A percentile compares a stretch with the other conserved stretches of the same genome.
Evolutionary conservation across 2,797 vertebrate species (phyloP).

Genomic region (Propithecus deckenii): DNA sequence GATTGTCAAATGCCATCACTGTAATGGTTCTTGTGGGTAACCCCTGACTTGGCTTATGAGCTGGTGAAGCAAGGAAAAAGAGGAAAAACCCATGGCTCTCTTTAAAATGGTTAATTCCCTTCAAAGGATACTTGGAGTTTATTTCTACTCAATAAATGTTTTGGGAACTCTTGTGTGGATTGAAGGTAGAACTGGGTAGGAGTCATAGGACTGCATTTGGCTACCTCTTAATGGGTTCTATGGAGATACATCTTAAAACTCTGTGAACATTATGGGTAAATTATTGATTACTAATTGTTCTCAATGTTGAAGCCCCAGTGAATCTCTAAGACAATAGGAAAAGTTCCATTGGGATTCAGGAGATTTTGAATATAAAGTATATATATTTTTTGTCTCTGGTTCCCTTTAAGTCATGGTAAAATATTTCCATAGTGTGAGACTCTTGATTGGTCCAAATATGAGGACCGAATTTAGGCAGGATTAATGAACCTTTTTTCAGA

Average conservation of each 20-base stretch:
- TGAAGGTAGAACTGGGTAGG: not conserved
- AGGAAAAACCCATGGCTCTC: not conserved
- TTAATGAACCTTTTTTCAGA: not conserved
- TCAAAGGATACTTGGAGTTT: not conserved
- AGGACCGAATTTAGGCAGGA: not conserved
- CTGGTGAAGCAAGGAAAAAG: not conserved
- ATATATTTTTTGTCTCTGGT: not conserved
- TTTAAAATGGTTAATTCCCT: not conserved
- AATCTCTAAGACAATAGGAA: not conserved
- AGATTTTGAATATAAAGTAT: not conserved
- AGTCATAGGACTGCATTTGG: not conserved
- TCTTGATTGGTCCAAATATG: not conserved
- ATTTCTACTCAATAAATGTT: not conserved
- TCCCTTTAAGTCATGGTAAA: not conserved
- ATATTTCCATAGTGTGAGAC: not conserved
- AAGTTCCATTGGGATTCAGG: not conserved
- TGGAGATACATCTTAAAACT: not conserved
- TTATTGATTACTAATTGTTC: not conserved
- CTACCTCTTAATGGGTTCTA: not conserved
- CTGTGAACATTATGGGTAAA: not conserved
- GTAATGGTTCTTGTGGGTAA: not conserved
- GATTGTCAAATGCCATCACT: not conserved
- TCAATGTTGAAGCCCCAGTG: not conserved
- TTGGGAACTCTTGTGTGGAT: not conserved
- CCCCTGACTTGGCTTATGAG: not conserved